Conservation (phyloP, 2,888 invertebrate genomes). For the Aproaerema taeniolella region DNA sequence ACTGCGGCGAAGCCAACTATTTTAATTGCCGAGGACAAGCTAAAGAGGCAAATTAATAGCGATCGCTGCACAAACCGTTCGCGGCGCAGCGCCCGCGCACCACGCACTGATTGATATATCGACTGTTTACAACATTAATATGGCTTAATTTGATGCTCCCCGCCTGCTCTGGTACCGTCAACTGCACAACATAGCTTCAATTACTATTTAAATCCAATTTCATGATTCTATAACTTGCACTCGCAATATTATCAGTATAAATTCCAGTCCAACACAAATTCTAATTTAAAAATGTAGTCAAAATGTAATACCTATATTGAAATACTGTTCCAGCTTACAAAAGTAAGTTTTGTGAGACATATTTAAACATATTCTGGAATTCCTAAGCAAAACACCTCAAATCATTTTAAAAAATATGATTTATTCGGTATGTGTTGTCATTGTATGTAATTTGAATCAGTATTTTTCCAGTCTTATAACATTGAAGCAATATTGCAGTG, state of each 20-base stretch:
- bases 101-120: constrained; percentile 16
- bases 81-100: constrained; percentile 4
- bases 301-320: constrained; percentile 10
- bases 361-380: no score
- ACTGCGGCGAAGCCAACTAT: constrained; percentile 27
- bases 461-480: no score
- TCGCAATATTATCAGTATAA: no score
- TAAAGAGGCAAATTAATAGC: constrained; percentile 29
- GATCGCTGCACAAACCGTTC: constrained; percentile 12
- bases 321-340: constrained; percentile 7
- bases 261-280: no score
- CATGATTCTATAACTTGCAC: constrained; percentile 1
- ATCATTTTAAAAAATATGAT: no score
- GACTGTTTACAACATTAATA: constrained; percentile 15
- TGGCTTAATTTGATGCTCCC: constrained; percentile 11
- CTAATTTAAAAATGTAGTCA: constrained; percentile 3
- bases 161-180: not conserved
- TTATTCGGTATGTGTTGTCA: no score
- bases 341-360: no score
- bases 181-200: constrained; percentile 8
- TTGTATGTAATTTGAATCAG: no score
- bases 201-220: constrained; percentile 11
- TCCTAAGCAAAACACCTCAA: no score
- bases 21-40: constrained; percentile 31
- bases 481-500: no score